Evolutionary conservation across 2,113 vertebrate genomes (phyloP), one percentile per base, ranked within the genome.

Genomic region (Melospiza georgiana): DNA sequence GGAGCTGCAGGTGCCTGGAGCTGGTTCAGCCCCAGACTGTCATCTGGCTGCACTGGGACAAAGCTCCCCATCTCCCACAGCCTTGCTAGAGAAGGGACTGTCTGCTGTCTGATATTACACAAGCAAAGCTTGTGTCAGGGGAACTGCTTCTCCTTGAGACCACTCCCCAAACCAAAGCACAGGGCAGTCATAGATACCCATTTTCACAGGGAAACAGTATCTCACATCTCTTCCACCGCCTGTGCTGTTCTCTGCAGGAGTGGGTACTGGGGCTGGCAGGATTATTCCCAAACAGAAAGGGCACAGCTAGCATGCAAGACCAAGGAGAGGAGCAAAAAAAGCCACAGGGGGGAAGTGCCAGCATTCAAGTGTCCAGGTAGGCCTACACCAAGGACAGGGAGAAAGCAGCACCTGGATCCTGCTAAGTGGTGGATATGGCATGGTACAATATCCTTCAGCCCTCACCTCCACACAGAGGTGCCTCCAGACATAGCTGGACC

Each of bases 291-390:
- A 75, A 46, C 3, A 79, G 39, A 68, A 79, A 73, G 21, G 5
- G 15, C 54, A 19, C 52, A 61, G 15, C 16, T 51, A 48, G 44
- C 24, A 31, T 57, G 37, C 10, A 43, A 76, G 30, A 61, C 18
- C 14, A 24, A 63, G 22, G 27, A 61, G 15, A 49, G 15, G 4
- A 68, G 12, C 19, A 33, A 75, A 68, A 62, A 72, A 63, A 39
- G 2, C 5, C 22, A 48, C 22, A 58, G 18, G 4, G 23, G 11
- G 3, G 1, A 69, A 52, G 12, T 3, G 1, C 10, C 52, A 46
- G 5, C 13, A 49, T 58, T 89, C 37, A 66, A 54, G 8, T 12
- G 10, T 12, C 24, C 30, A 66, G 24, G 12, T 24, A 96, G 71
- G 33, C 10, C 44, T 71, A 35, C 3, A 35, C 17, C 28, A 84